Evolutionary conservation across 1,140 invertebrate genomes (phyloP).

Genomic region (Sycobia sp.): DNA sequence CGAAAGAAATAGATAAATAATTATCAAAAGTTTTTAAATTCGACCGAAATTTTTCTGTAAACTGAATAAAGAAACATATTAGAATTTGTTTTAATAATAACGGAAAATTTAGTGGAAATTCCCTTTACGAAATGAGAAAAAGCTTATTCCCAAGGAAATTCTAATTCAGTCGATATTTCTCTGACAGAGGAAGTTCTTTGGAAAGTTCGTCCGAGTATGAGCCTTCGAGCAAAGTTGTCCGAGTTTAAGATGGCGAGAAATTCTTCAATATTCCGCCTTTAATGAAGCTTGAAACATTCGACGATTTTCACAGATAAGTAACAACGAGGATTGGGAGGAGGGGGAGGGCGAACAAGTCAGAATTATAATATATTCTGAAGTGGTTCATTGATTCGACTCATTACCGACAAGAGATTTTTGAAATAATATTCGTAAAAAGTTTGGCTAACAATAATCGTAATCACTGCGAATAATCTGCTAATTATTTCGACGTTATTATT

Average conservation of each 20-base stretch:
- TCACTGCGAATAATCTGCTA: too few species aligned
- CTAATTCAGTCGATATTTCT: slow-evolving; percentile 16
- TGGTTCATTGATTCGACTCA: slow-evolving; percentile 27
- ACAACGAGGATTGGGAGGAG: neutral
- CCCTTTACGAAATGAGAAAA: slow-evolving; percentile 7
- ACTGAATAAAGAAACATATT: neutral
- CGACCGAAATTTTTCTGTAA: neutral
- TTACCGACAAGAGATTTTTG: slow-evolving; percentile 23
- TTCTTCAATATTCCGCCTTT: slow-evolving; percentile 46
- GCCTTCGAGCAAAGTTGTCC: slow-evolving; percentile 35
- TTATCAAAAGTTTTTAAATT: too few species aligned
- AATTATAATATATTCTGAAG: slow-evolving; percentile 1
- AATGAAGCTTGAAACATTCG: slow-evolving; percentile 49
- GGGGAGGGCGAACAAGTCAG: neutral
- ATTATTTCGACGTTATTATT: too few species aligned
- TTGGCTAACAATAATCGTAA: neutral
- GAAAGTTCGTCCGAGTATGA: slow-evolving; percentile 16
- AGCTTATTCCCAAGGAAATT: slow-evolving; percentile 3
- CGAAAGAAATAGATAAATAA: too few species aligned
- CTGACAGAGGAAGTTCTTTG: slow-evolving; percentile 7
- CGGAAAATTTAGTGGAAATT: slow-evolving; percentile 4
- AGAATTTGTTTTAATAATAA: slow-evolving; percentile 4
- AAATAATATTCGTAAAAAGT: slow-evolving; percentile 37
- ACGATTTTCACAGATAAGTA: slow-evolving; percentile 4
- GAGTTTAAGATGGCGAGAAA: slow-evolving; percentile 38